Evolutionary conservation across 2,888 invertebrate genomes (phyloP).

Genomic region (Andrena bucephala): DNA sequence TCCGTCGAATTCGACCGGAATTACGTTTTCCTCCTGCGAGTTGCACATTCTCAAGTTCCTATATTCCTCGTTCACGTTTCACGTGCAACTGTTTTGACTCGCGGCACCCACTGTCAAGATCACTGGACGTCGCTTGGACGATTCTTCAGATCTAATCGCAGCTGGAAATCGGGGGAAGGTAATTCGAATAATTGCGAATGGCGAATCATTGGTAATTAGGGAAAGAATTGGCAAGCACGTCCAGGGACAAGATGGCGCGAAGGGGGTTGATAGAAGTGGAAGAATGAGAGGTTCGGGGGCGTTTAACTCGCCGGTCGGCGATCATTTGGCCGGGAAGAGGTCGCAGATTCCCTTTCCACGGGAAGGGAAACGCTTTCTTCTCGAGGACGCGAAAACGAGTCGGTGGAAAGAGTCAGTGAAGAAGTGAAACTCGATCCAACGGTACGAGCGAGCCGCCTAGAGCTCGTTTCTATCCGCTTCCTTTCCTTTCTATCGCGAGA

Average conservation of each 20-base stretch:
- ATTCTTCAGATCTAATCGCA: not conserved
- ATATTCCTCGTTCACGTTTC: not conserved
- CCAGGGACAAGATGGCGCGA: too few relatives aligned
- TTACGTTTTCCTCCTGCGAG: constrained; percentile 8
- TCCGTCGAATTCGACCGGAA: constrained; percentile 25
- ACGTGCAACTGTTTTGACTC: not conserved
- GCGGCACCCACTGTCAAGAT: not conserved
- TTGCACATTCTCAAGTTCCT: constrained; percentile 7
- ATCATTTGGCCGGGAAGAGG: constrained; percentile 29
- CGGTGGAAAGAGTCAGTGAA: constrained; percentile 68
- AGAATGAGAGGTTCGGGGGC: not conserved
- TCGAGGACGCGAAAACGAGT: constrained; percentile 66
- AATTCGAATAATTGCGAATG: not conserved
- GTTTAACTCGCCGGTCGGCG: constrained; percentile 6
- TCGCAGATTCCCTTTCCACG: constrained; percentile 56
- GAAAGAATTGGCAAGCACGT: not conserved
- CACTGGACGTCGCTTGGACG: not conserved
- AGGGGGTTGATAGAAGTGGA: constrained; percentile 6
- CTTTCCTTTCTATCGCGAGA: constrained; percentile 65
- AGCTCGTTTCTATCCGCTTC: constrained; percentile 69
- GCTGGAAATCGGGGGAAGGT: too few relatives aligned
- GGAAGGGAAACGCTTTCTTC: constrained; percentile 54
- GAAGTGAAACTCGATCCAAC: constrained; percentile 73
- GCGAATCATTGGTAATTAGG: too few relatives aligned
- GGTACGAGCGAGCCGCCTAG: constrained; percentile 49